Evolutionary conservation across 1,140 invertebrate species (phyloP).

Genomic region (Drosophila ogumai): DNA sequence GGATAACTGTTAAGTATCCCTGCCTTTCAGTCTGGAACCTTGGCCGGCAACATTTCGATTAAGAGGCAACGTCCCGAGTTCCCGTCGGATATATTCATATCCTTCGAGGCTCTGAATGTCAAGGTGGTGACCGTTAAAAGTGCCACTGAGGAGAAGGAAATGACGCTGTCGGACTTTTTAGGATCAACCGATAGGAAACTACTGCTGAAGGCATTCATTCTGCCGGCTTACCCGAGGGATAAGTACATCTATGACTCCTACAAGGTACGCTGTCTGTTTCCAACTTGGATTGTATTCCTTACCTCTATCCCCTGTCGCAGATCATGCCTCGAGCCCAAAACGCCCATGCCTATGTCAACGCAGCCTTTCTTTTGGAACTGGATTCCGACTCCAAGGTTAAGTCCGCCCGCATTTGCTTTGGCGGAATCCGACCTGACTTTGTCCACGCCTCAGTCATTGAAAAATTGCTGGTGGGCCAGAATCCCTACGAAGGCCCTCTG

Average conservation of each 20-base stretch:
- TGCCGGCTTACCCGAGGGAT: conserved; percentile 65
- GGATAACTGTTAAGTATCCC: too few species aligned
- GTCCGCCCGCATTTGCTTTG: conserved; percentile 86
- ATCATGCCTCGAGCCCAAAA: conserved; percentile 92
- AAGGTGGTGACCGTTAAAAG: conserved; percentile 59
- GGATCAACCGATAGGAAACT: conserved; percentile 41
- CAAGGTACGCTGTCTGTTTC: conserved; percentile 86
- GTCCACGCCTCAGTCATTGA: conserved; percentile 90
- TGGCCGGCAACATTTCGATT: conserved; percentile 92
- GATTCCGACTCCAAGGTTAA: conserved; percentile 72
- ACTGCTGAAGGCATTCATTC: conserved; percentile 62
- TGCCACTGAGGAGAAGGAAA: conserved; percentile 45
- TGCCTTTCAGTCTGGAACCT: conserved; percentile 86
- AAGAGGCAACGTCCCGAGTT: conserved; percentile 90
- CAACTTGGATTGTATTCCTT: background rate
- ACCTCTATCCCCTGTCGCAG: conserved; percentile 12
- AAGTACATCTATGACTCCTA: conserved; percentile 74
- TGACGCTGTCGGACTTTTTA: conserved; percentile 63
- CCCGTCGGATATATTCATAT: conserved; percentile 91
- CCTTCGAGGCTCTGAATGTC: conserved; percentile 89
- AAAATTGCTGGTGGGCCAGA: conserved; percentile 87
- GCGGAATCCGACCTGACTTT: conserved; percentile 90
- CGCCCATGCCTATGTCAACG: conserved; percentile 93
- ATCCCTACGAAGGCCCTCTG: conserved; percentile 84
- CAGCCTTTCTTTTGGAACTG: conserved; percentile 89